Evolutionary conservation across 2,888 invertebrate species (phyloP).

Genomic region (Leuctra nigra): DNA sequence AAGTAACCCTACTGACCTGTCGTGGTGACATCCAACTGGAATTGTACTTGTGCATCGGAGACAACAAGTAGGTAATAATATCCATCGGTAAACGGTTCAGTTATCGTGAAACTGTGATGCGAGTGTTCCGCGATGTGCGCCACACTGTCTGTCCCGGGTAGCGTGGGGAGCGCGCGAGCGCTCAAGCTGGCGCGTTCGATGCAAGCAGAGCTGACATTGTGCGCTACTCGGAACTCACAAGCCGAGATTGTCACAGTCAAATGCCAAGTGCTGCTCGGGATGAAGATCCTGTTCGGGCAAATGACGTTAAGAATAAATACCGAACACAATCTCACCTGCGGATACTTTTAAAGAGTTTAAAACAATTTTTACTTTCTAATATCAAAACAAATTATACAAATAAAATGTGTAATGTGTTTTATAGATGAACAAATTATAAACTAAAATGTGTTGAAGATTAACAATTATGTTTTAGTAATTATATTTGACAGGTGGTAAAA

Average conservation of each 20-base stretch:
- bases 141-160: conserved; percentile 33
- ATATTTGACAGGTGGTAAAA: too few species aligned
- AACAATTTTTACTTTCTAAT: too few species aligned
- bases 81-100: conserved; percentile 41
- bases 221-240: conserved; percentile 38
- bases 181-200: conserved; percentile 39
- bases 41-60: conserved; percentile 40
- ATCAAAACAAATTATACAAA: too few species aligned
- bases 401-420: too few species aligned
- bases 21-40: conserved; percentile 39
- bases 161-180: conserved; percentile 40
- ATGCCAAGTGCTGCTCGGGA: conserved; percentile 42
- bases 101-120: conserved; percentile 38
- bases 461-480: too few species aligned
- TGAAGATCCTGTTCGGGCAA: conserved; percentile 43
- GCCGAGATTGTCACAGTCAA: conserved; percentile 40
- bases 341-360: too few species aligned
- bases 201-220: conserved; percentile 34
- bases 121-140: conserved; percentile 36
- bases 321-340: too few species aligned
- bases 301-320: too few species aligned
- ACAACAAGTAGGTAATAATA: conserved; percentile 45
- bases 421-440: too few species aligned
- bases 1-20: conserved; percentile 33
- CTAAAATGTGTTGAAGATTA: too few species aligned